Base-by-base conservation (phyloP, 2,113 vertebrate genomes). In the Otus sunia region DNA sequence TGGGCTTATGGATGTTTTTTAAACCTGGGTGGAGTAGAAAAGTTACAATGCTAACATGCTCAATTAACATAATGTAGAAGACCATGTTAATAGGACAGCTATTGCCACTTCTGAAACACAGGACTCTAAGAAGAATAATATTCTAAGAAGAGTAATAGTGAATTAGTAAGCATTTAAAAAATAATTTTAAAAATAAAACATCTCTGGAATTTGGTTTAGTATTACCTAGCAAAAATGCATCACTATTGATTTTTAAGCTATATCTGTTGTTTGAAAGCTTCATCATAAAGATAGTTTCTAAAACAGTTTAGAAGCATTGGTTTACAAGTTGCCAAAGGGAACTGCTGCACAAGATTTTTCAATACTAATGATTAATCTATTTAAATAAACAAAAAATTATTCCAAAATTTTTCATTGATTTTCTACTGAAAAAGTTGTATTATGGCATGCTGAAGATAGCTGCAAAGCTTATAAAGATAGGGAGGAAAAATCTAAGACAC, bases 401-500 rank as follows among this genome's bases (percentile, higher is more conserved):
- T 63, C 56, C 13, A 50, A 53, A 27, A 74, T 79, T 97, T 81
- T 88, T 87, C 52, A 92, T 43, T 63, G 59, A 82, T 82, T 88
- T 74, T 84, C 76, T 75, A 72, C 72, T 78, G 62, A 64, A 96
- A 94, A 94, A 81, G 52, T 29, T 10, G 8, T 92, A 43, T 74
- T 64, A 83, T 63, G 52, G 73, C 45, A 50, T 68, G 13, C 17
- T 73, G 27, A 78, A 60, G 75, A 83, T 34, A 81, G 18, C 26
- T 72, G 58, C 21, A 58, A 64, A 90, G 72, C 34, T 75, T 95
- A 89, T 80, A 69, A 92, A 88, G 32, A 69, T 29, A 92, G 41
- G 47, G 78, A 93, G 91, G 92, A 94, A 96, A 97, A 95, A 63
- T 58, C 80, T 72, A 96, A 96, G 58, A 94, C 75, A 76, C 72